Evolutionary conservation across 2,888 invertebrate species (phyloP).

Genomic region (Epinotia nisella): DNA sequence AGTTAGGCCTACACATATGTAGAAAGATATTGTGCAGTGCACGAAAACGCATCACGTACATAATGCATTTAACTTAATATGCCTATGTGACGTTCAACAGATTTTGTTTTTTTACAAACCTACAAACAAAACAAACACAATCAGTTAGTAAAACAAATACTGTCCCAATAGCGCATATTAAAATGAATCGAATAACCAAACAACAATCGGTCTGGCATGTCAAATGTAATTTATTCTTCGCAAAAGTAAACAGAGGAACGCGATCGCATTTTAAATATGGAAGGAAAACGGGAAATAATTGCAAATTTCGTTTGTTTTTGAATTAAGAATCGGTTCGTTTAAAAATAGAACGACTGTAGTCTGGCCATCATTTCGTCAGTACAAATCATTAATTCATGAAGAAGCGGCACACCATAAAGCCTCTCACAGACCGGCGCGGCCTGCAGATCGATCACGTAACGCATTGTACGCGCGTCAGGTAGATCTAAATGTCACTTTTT

Average conservation of each 20-base stretch:
- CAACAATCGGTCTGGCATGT: conserved; percentile 37
- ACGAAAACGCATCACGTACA: no score
- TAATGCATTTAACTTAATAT: no score
- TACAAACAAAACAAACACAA: conserved; percentile 8
- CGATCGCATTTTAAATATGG: conserved; percentile 39
- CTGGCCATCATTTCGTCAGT: background rate
- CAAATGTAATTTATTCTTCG: conserved; percentile 43
- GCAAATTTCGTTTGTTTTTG: conserved; percentile 16
- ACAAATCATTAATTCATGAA: background rate
- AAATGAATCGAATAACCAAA: conserved; percentile 41
- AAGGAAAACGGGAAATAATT: conserved; percentile 22
- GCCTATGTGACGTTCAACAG: no score
- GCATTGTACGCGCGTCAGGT: no score
- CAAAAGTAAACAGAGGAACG: conserved; percentile 39
- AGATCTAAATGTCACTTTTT: no score
- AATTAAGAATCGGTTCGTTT: background rate
- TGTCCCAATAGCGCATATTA: conserved; percentile 26
- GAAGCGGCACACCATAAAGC: no score
- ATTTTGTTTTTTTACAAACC: background rate
- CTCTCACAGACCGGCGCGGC: no score
- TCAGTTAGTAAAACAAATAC: conserved; percentile 16
- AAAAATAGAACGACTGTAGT: background rate
- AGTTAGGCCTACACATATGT: no score
- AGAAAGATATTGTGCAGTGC: no score
- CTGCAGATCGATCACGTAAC: no score